Conservation (phyloP, 1,140 invertebrate genomes). For the Episyrphus balteatus region DNA sequence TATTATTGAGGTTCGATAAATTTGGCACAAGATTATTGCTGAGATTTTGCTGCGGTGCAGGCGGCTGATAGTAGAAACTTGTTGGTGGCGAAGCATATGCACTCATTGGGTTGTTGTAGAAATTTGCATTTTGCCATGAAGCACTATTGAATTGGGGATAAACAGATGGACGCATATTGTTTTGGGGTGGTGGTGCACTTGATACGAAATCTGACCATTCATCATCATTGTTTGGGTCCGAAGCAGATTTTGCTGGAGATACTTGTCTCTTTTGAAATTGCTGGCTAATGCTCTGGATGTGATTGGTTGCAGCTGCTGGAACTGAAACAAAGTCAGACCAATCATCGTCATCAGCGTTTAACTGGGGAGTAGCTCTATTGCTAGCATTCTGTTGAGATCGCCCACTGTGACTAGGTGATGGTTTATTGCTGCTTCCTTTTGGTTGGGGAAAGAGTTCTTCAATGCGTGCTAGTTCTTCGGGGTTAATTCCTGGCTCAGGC, state of each 20-base stretch:
- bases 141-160: constrained; percentile 28
- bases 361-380: constrained; percentile 4
- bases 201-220: constrained; percentile 56
- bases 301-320: constrained; percentile 24
- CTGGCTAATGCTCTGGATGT: constrained; percentile 12
- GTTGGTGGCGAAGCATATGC: neutral
- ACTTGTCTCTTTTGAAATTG: neutral
- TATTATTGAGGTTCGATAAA: neutral
- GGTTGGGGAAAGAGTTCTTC: constrained; percentile 28
- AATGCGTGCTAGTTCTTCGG: constrained; percentile 49
- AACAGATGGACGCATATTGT: neutral
- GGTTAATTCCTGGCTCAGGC: constrained; percentile 51
- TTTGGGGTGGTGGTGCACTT: constrained; percentile 31
- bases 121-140: constrained; percentile 33
- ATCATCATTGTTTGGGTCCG: constrained; percentile 39
- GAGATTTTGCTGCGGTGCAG: constrained; percentile 13
- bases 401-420: constrained; percentile 23
- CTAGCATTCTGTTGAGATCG: constrained; percentile 2
- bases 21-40: constrained; percentile 23
- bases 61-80: constrained; percentile 18
- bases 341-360: constrained; percentile 41
- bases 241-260: constrained; percentile 8
- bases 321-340: constrained; percentile 50
- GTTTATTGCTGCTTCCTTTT: constrained; percentile 16
- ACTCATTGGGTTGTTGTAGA: constrained; percentile 32